Evolutionary conservation across 2,888 invertebrate species (phyloP), one percentile per base, ranked within the genome.

Genomic region (Metalampra italica): DNA sequence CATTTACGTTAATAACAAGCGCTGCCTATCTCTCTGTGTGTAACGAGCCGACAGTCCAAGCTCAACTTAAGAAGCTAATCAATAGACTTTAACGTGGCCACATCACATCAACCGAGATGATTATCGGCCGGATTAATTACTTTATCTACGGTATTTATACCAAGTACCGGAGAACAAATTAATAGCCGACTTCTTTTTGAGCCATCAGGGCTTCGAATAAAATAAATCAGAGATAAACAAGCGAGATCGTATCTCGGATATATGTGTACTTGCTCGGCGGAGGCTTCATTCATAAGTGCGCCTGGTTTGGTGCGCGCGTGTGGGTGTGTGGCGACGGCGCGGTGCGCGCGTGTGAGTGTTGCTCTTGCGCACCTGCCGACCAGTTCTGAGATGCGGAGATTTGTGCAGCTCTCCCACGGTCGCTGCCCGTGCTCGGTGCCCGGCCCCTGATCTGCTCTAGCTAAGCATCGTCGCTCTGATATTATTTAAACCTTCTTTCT

Each of bases 321-420:
- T 54, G 60, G 49, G 58, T 40, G 60, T 43, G 59, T 70, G 52
- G 72, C 51, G 62, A 57, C 58, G 59, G 71, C 38, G 70, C 52
- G 68, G 59, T 56, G 64, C 50, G 59, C 50, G 58, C 40, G 62
- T 49, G 60, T 47, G 61, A 59, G 73, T 54, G 74, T 56, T 61
- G 61, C 59, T 60, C 74, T 63, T 62, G 78, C 78, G 82, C 89
- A 89, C 89, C 89, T 89, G 89, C 88, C 89, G 84, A 89, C 89
- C 89, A 82, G 89, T 89, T 89, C 79, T 80, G 82, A 87, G 88
- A 88, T 87, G 88, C 86, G 84, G 87, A 89, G 89, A 89, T 89
- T 89, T 89, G 88, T 86, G 78, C 84, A 73, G 74, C 85, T 86
- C 85, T 89, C 89, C 88, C 89, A 88, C 89, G 89, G 89, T 88